Percentiles rank a stretch among this genome's conserved stretches.
Conservation (phyloP, 1,140 invertebrate genomes). For the Euschistus heros region DNA sequence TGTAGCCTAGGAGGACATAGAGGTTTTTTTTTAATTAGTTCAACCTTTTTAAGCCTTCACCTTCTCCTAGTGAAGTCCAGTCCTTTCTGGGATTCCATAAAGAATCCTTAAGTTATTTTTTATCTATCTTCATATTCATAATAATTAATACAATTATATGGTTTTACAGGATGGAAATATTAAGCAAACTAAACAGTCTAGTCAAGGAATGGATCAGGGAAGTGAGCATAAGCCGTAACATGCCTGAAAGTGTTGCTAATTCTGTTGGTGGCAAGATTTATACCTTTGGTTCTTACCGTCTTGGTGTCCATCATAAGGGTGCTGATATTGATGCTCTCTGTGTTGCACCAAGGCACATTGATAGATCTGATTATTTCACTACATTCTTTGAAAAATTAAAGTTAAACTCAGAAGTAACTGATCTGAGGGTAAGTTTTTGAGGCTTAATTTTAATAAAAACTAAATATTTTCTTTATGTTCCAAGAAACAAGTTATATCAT, state of each 20-base stretch:
- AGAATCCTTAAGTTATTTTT: no score
- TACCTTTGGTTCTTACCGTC: slow-evolving; percentile 93
- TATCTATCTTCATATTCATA: no score
- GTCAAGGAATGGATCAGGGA: slow-evolving; percentile 89
- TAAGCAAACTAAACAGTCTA: slow-evolving; percentile 72
- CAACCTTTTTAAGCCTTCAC: no score
- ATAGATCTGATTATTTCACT: slow-evolving; percentile 86
- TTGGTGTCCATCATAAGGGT: slow-evolving; percentile 89
- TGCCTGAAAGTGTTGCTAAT: slow-evolving; percentile 74
- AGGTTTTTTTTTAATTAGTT: no score
- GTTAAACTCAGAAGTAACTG: slow-evolving; percentile 74
- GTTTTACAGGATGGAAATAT: slow-evolving; percentile 42
- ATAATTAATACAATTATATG: no score
- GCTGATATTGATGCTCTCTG: slow-evolving; percentile 99
- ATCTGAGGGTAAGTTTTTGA: slow-evolving; percentile 52
- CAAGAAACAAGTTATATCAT: no score
- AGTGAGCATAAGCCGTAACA: slow-evolving; percentile 71
- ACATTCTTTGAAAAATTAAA: slow-evolving; percentile 89
- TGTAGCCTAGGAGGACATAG: no score
- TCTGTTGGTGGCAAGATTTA: slow-evolving; percentile 95
- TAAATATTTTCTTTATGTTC: no score
- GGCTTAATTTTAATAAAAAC: no score
- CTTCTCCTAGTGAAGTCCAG: no score
- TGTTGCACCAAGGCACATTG: slow-evolving; percentile 92
- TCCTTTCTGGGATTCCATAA: no score